Evolutionary conservation across 2,797 vertebrate genomes (phyloP).

Genomic region (Gobionotothen gibberifrons): DNA sequence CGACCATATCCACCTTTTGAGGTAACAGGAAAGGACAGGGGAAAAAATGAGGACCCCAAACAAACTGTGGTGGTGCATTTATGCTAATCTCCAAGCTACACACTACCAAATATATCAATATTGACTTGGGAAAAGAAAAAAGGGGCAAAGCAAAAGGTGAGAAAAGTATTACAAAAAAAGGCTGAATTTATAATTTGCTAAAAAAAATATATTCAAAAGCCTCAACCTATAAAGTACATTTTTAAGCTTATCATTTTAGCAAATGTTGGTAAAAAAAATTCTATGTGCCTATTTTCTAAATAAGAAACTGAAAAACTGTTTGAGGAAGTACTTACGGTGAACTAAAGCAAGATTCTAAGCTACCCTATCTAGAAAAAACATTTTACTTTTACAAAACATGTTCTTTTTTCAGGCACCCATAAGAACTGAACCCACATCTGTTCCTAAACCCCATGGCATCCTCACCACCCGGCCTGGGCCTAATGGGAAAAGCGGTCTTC

Average conservation of each 20-base stretch:
- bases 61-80: conserved; percentile 42
- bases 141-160: conserved; percentile 58
- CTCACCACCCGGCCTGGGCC: conserved; percentile 96
- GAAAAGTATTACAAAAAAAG: conserved; percentile 14
- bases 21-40: conserved; percentile 75
- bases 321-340: conserved; percentile 89
- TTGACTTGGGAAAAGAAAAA: conserved; percentile 63
- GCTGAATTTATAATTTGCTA: conserved; percentile 23
- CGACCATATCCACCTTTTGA: conserved; percentile 96
- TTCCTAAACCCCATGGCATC: conserved; percentile 95
- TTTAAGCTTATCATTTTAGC: conserved; percentile 23
- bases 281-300: conserved; percentile 43
- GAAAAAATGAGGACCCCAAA: conserved; percentile 63
- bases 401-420: conserved; percentile 91
- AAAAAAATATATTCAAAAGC: conserved; percentile 25
- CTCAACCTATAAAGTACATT: conserved; percentile 40
- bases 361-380: conserved; percentile 86
- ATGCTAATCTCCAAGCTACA: conserved; percentile 73
- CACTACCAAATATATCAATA: conserved; percentile 61
- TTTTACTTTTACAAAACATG: conserved; percentile 80
- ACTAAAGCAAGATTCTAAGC: conserved; percentile 86
- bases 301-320: conserved; percentile 70
- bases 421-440: conserved; percentile 95
- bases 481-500: conserved; percentile 95
- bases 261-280: conserved; percentile 37